These are phyloP conservation scores for Ianthella basta DNA, from an alignment of 37 sponge, comb jelly and placozoan genomes.

Conservation along the genomic window DNA sequence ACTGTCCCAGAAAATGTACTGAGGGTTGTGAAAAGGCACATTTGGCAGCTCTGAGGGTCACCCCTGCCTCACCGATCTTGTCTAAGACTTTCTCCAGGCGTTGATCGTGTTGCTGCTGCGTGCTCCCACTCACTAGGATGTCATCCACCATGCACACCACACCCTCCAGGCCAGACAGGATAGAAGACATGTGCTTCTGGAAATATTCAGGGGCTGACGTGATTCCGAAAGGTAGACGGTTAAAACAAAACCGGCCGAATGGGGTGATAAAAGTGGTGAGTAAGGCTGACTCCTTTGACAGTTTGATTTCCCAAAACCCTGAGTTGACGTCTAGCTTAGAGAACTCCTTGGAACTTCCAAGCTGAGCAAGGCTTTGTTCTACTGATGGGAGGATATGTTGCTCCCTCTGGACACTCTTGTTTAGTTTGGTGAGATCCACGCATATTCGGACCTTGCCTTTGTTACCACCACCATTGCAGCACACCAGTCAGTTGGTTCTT, in stretches of 20 bases:
- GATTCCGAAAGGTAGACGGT: conserved; percentile 39
- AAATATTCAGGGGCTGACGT: conserved; percentile 48
- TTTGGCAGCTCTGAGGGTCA: conserved; percentile 24
- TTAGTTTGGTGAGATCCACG: conserved; percentile 29
- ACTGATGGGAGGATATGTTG: conserved; percentile 35
- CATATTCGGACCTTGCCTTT: conserved; percentile 22
- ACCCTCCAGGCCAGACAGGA: conserved; percentile 14
- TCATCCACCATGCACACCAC: conserved; percentile 36
- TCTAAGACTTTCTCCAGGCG: neutral
- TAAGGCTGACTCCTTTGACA: conserved; percentile 4
- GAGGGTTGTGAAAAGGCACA: conserved; percentile 10
- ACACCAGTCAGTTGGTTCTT: conserved; percentile 30
- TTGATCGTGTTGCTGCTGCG: conserved; percentile 18
- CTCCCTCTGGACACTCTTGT: conserved; percentile 22
- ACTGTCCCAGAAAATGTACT: conserved; percentile 46
- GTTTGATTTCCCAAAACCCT: conserved; percentile 47
- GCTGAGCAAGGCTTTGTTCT: conserved; percentile 33
- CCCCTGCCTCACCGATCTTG: neutral
- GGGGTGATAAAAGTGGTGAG: conserved; percentile 36
- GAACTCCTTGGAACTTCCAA: conserved; percentile 20
- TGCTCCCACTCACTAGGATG: conserved; percentile 2
- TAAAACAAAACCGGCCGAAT: conserved; percentile 34
- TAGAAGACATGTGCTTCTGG: conserved; percentile 15
- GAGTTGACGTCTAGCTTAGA: conserved; percentile 43
- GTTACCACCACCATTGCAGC: conserved; percentile 35